Conservation (phyloP, 2,888 invertebrate genomes). For the Hoplodrina blanda region DNA sequence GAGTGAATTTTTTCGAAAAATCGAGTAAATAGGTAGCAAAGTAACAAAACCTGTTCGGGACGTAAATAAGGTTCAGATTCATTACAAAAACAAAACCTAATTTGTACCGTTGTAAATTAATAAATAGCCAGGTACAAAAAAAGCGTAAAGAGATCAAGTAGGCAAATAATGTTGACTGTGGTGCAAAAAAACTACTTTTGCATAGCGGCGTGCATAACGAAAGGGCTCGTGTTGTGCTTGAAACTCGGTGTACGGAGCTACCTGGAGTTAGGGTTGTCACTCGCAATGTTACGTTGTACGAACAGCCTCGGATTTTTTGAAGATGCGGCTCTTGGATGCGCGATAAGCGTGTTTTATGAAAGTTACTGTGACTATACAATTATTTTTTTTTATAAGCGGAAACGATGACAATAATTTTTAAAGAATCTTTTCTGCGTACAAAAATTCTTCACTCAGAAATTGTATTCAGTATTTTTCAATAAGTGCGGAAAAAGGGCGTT, state of each 20-base stretch:
- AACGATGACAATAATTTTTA: too few relatives aligned
- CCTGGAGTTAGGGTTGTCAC: conserved; percentile 62
- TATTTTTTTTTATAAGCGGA: too few relatives aligned
- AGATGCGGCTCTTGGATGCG: neutral
- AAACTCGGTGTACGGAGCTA: conserved; percentile 70
- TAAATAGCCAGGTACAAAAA: conserved; percentile 50
- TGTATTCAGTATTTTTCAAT: too few relatives aligned
- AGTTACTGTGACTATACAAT: neutral
- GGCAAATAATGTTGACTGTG: conserved; percentile 65
- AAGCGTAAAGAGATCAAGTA: conserved; percentile 59
- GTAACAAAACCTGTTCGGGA: neutral
- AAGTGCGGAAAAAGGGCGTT: neutral
- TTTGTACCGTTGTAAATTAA: conserved; percentile 44
- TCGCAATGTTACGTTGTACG: neutral
- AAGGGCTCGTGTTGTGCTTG: conserved; percentile 75
- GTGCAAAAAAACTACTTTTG: conserved; percentile 66
- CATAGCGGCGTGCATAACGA: conserved; percentile 77
- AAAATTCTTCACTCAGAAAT: too few relatives aligned
- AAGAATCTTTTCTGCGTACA: too few relatives aligned
- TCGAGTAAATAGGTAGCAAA: neutral
- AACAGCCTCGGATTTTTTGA: neutral
- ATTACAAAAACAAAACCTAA: conserved; percentile 38
- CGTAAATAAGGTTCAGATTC: conserved; percentile 23
- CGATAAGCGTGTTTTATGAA: neutral
- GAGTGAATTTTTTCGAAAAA: too few relatives aligned